Base-by-base conservation (phyloP, 2,888 invertebrate genomes). In the Phyllotreta cruciferae region DNA sequence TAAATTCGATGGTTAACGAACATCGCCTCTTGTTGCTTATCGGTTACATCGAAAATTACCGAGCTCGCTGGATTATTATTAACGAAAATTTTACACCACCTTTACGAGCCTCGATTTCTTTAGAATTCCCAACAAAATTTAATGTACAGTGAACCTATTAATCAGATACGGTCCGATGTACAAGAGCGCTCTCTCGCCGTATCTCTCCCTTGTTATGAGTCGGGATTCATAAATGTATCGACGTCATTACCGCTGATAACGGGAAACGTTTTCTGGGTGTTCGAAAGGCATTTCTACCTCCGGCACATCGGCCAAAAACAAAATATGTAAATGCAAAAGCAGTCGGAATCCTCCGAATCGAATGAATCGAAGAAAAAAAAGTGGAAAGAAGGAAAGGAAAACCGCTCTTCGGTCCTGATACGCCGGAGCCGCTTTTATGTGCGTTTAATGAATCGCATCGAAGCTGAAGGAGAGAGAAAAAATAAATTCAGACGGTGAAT, bases 371-470 rank as follows among this genome's bases (percentile, higher is more conserved):
- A 54, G 9, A 58, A 50, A n/a, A 50, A 24, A 24, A 24, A 24
- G n/a, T n/a, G 24, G 24, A 24, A 24, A 24, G 24, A 24, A 24
- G 24, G 24, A 24, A 24, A 24, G 24, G 50, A 53, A 34, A 41
- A 47, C 42, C 42, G 14, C 37, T 34, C 42, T 14, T 37, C 37
- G 13, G 52, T 10, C 7, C 24, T 35, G 44, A 60, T 60, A 52
- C 44, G 44, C 56, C 64, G 55, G 50, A 49, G 42, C 50, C 56
- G 56, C 64, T 41, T 60, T 60, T 60, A 60, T 64, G 52, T 36
- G 60, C 24, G 57, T 53, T 57, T 54, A 64, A 61, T 64, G 64
- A 64, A 61, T 61, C 64, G 64, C 54, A 49, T 52, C 56, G 54
- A 34, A 61, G 38, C 38, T 36, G 56, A 44, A 50, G 50, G 11